Conservation (phyloP, 2,113 vertebrate species). For the Sterna hirundo region DNA sequence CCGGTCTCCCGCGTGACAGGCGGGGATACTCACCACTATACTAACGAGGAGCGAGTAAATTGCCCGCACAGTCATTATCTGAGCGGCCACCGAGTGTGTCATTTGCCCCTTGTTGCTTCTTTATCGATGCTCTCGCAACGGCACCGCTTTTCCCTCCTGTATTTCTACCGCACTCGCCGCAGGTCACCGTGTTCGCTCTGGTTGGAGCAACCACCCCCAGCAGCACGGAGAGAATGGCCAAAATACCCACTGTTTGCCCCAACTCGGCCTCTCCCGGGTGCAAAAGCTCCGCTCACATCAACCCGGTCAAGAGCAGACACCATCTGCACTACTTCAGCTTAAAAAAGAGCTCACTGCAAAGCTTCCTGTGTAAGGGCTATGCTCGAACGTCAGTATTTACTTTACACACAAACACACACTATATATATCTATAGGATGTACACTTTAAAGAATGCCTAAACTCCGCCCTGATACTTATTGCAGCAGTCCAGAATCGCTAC, state of each 20-base stretch:
- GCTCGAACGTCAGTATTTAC: not conserved
- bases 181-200: not conserved
- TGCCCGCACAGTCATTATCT: rapidly evolving
- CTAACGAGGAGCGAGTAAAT: not conserved
- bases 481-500: not conserved
- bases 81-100: rapidly evolving
- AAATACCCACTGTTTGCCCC: too few relatives aligned
- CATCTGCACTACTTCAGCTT: rapidly evolving
- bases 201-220: rapidly evolving
- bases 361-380: not conserved
- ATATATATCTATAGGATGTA: not conserved
- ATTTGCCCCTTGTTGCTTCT: rapidly evolving
- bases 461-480: rapidly evolving
- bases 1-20: constrained; percentile 61
- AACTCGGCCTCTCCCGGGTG: too few relatives aligned
- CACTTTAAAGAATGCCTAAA: not conserved
- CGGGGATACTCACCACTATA: constrained; percentile 35
- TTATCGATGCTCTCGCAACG: too few relatives aligned
- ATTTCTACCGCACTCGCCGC: too few relatives aligned
- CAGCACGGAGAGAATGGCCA: not conserved
- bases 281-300: not conserved
- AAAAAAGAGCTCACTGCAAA: not conserved
- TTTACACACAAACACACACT: too few relatives aligned
- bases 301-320: rapidly evolving
- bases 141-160: too few relatives aligned